Percentiles rank a stretch among this genome's conserved stretches.
These are phyloP conservation scores for Spodoptera exigua DNA, from an alignment of 2,888 invertebrate species.

Conservation along the genomic window DNA sequence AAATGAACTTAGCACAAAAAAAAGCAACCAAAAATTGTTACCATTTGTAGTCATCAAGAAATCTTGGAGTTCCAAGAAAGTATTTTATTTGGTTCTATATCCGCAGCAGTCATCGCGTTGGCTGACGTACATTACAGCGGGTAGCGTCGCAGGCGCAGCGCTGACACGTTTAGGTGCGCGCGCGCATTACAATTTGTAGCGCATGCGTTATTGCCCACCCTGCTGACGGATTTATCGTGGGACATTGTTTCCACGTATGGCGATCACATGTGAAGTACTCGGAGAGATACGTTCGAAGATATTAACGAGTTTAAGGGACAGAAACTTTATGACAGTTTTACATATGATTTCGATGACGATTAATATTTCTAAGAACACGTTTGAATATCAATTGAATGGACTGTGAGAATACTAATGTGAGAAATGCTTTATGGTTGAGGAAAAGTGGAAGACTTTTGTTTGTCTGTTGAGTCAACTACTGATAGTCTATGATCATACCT, in stretches of 20 bases:
- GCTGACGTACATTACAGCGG: constrained; percentile 19
- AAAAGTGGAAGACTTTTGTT: neutral
- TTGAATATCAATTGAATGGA: neutral
- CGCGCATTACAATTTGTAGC: constrained; percentile 66
- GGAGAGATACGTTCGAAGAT: constrained; percentile 9
- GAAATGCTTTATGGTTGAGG: constrained; percentile 1
- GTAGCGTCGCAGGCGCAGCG: constrained; percentile 48
- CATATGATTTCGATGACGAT: constrained; percentile 1
- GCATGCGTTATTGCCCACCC: constrained; percentile 51
- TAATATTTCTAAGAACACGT: constrained; percentile 26
- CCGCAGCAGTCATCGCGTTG: constrained; percentile 42
- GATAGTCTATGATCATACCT: no score
- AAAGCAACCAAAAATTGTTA: no score
- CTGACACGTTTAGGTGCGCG: constrained; percentile 63
- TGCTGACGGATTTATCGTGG: constrained; percentile 71
- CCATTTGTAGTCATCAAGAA: no score
- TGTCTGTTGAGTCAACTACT: no score
- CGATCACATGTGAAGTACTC: constrained; percentile 52
- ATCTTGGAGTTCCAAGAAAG: no score
- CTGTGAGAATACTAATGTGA: no score
- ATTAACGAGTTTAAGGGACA: neutral
- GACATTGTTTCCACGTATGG: constrained; percentile 63
- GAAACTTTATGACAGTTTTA: constrained; percentile 14
- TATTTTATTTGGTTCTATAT: constrained; percentile 37
- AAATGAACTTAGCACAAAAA: no score